Evolutionary conservation across 2,888 invertebrate species (phyloP), one percentile per base, ranked within the genome.

Genomic region (Drosophila anomalata): DNA sequence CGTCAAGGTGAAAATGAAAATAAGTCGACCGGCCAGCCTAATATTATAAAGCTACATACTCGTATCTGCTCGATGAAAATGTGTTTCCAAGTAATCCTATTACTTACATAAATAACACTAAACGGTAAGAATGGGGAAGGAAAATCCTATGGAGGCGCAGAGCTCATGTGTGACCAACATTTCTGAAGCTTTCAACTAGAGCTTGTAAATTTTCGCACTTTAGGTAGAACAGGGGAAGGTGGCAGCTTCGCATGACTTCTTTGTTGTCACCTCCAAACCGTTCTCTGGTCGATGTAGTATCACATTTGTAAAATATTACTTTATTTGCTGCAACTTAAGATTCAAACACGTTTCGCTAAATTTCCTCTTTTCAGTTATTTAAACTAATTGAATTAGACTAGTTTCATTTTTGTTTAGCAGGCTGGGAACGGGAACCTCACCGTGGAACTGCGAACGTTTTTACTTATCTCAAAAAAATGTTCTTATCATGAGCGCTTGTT

Each of bases 311-410:
- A 36, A 36, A 14, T n/a, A n/a, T 36, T 14, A 36, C 36, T 36
- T 36, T 31, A 12, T 39, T 66, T 14, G 33, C 33, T 17, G 31
- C 44, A 14, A 46, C 26, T 20, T 14, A 9, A 24, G 61, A 51
- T 69, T 55, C 36, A 55, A 77, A 74, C 71, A 86, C 80, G 84
- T 75, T 74, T 86, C 79, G 82, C 79, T 87, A 88, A 88, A 89
- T 89, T 88, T 88, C 86, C 82, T 87, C 81, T 77, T 68, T 63
- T 75, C 83, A 66, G 76, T 57, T 87, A 78, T 78, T 87, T 85
- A 85, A 77, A 79, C 73, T 88, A 87, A 87, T 87, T 87, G 89
- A 89, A 87, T 87, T 87, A 88, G 85, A 78, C 87, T 85, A 83
- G 79, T 87, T 88, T 68, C n/a, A 6, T 36, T 36, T 36, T 6